A percentile compares a stretch with the other conserved stretches of the same genome.
phyloP scores from a whole-genome alignment of 2,113 vertebrate species.

The Apaloderma vittatum region DNA sequence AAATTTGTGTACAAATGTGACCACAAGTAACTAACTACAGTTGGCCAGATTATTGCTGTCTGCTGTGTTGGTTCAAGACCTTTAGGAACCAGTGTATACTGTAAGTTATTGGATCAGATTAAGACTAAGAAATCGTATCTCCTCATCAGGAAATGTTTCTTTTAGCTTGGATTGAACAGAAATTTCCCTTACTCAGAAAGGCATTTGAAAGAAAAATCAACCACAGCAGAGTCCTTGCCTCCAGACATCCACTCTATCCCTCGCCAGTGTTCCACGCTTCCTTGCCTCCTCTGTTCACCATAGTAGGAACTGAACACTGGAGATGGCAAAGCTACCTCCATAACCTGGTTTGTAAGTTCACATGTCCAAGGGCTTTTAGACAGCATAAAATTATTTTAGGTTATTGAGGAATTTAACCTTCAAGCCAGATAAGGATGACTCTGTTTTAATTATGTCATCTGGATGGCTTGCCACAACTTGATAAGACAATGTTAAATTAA shows the following conservation, averaged over 20 bases:
- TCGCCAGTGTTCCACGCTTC: accelerated
- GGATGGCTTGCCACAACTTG: background rate
- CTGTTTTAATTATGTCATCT: background rate
- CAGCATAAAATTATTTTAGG: background rate
- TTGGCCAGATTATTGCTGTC: background rate
- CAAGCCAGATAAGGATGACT: background rate
- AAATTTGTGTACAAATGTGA: background rate
- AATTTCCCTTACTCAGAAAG: background rate
- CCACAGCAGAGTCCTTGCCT: background rate
- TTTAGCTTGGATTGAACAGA: background rate
- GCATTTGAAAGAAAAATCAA: background rate
- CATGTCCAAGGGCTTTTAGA: background rate
- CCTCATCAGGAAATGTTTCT: background rate
- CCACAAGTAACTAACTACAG: background rate
- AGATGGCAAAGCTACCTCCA: background rate
- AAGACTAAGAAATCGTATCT: background rate
- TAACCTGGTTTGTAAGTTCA: background rate
- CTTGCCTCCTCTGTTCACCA: background rate
- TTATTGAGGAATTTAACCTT: background rate
- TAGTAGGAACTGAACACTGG: background rate
- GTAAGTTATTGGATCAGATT: background rate
- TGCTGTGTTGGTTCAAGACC: background rate
- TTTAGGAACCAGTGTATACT: background rate
- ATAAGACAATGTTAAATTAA: background rate
- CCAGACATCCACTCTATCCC: background rate